phyloP scores from a whole-genome alignment of 2,797 vertebrate species.

The Triplophysa yarkandensis region DNA sequence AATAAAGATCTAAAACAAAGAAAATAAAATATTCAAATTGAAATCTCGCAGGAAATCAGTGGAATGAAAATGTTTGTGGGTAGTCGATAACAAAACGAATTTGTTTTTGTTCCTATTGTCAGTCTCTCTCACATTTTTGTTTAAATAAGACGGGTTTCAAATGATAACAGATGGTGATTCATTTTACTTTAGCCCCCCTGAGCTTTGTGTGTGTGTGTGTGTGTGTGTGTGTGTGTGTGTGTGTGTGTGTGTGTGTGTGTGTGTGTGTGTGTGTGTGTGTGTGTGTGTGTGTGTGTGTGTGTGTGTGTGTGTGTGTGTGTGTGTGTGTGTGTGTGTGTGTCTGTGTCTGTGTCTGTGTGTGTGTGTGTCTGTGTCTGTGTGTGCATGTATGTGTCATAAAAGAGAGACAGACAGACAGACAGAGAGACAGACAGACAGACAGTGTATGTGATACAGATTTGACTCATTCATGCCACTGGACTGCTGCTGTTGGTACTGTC shows the following conservation, averaged over 20 bases:
- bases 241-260: conserved; percentile 7
- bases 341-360: conserved; percentile 25
- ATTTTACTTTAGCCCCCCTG: conserved; percentile 84
- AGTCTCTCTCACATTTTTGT: conserved; percentile 78
- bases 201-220: conserved; percentile 68
- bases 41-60: conserved; percentile 23
- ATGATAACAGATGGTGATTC: conserved; percentile 94
- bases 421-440: conserved; percentile 60
- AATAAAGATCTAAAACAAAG: conserved; percentile 40
- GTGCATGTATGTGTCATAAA: too few species aligned
- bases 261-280: conserved; percentile 13
- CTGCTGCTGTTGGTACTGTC: conserved; percentile 89
- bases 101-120: conserved; percentile 14
- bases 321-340: conserved; percentile 61
- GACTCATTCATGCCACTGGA: conserved; percentile 96
- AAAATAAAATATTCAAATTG: background rate
- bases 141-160: conserved; percentile 89
- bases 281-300: conserved; percentile 60
- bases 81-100: conserved; percentile 30
- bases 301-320: conserved; percentile 23
- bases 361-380: background rate
- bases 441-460: conserved; percentile 99
- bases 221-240: conserved; percentile 28
- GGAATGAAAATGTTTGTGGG: conserved; percentile 33
- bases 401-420: conserved; percentile 60